Base-by-base conservation (phyloP, 2,797 vertebrate species). In the Typhlichthys subterraneus region DNA sequence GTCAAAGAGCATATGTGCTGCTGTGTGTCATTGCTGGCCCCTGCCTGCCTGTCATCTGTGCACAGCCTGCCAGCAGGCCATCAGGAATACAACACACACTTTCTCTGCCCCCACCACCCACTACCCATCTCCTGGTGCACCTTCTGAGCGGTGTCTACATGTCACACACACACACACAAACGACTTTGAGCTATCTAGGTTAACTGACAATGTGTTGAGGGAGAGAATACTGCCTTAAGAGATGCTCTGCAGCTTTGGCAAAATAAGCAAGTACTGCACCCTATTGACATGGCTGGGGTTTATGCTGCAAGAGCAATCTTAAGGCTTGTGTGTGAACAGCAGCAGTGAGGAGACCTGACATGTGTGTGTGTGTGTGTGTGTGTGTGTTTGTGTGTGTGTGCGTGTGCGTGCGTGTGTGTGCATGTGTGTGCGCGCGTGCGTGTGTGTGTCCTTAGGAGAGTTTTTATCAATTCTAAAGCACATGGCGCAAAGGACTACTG, bases 1-100 rank as follows among this genome's bases (percentile, higher is more conserved):
- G 82, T 85, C 85, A 82, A 23, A 72, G 82, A 83, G 75, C 82
- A 78, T 64, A 81, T 78, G 77, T 76, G 64, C 23, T 23, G 8
- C 73, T 14, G 61, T 19, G 69, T 81, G 67, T 73, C 72, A 53
- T 49, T 29, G 50, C 64, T 59, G 72, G 65, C 75, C 70, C 63
- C 70, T 53, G 38, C 59, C 61, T 70, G 76, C 61, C 61, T 70
- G 76, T 76, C 81, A 75, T 57, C 60, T 51, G 45, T 53, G 72
- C 67, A 2, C 58, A 46, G 58, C 72, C 74, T 71, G 23, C 70
- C 75, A 56, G 76, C 75, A 69, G 14, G 59, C 15, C 76, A 48
- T 31, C 10, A 14, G 53, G 72, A 79, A 86, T 29, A 61, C 1
- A 52, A 84, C 57, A 65, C 70, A 63, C 69, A 52, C 67, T 60